Evolutionary conservation across 2,113 vertebrate genomes (phyloP).

Genomic region (Buteo buteo): DNA sequence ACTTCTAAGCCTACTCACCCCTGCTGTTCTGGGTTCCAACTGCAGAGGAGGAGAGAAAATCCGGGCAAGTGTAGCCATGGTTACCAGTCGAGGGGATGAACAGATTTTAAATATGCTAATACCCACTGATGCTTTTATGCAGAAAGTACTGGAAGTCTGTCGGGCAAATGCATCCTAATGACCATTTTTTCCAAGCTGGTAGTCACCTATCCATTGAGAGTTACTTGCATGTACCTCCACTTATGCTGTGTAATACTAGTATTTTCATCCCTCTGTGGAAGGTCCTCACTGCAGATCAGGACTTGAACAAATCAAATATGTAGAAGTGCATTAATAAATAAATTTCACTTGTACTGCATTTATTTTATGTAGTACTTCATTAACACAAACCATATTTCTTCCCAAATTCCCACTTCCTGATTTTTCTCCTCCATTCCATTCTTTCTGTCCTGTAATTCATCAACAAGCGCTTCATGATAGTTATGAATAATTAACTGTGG

Average conservation of each 20-base stretch:
- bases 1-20: neutral
- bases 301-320: neutral
- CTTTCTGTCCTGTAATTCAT: neutral
- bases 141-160: neutral
- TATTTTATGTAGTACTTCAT: slow-evolving; percentile 4
- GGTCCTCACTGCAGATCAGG: neutral
- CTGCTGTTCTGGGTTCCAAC: neutral
- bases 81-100: neutral
- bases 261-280: neutral
- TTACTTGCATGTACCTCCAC: neutral
- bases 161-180: neutral
- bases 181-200: neutral
- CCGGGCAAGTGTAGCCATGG: neutral
- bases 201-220: neutral
- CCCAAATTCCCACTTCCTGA: neutral
- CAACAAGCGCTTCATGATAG: neutral
- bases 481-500: slow-evolving; percentile 5
- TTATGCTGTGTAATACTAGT: neutral
- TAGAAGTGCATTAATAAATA: slow-evolving; percentile 20
- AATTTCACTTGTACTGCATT: neutral
- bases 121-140: neutral
- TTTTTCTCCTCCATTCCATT: neutral
- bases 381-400: neutral
- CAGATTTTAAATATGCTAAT: slow-evolving; percentile 9
- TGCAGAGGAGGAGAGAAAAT: neutral